Base-by-base conservation (phyloP, 1,140 invertebrate species). In the Diorhabda carinulata region DNA sequence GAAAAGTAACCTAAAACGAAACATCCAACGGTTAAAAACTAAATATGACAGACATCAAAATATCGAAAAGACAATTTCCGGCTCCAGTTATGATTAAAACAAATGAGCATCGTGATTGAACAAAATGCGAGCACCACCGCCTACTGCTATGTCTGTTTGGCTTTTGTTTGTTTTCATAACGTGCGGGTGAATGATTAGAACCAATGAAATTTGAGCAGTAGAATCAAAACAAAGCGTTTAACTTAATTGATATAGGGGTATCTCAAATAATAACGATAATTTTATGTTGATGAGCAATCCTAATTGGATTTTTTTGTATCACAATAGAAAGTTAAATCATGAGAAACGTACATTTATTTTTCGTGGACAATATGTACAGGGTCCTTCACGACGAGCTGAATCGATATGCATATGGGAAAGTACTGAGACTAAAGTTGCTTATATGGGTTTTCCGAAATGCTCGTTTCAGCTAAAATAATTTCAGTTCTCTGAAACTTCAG, bases 131-230 rank as follows among this genome's bases (percentile, higher is more conserved):
- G 64, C 64, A 52, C n/a, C 47, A n/a, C 56, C 43, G 64, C 64
- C 64, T 25, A 25, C 41, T 52, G 47, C 47, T 25, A 25, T 25
- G 25, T 25, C 25, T 45, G 64, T 7, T 41, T 43, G 64, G 9
- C 57, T 59, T 62, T 66, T 66, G 64, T 66, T 66, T 66, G 64
- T 66, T 66, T 66, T 66, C 64, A 72, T 64, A 72, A 67, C 63
- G 70, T 72, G 67, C 70, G 70, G 70, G 70, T 69, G 66, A 72
- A 69, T 72, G 69, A 72, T 72, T 43, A 69, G 69, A 69, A 69
- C 70, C 67, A 72, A 72, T 72, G 70, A 72, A 72, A 72, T 69
- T 72, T 69, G 70, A 72, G 64, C 63, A 61, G 67, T 64, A 61
- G 62, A 43, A 68, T 69, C 64, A 72, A 61, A 72, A 72, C 70